Conservation (phyloP, 2,888 invertebrate species). For the Cylloceria caligata region DNA sequence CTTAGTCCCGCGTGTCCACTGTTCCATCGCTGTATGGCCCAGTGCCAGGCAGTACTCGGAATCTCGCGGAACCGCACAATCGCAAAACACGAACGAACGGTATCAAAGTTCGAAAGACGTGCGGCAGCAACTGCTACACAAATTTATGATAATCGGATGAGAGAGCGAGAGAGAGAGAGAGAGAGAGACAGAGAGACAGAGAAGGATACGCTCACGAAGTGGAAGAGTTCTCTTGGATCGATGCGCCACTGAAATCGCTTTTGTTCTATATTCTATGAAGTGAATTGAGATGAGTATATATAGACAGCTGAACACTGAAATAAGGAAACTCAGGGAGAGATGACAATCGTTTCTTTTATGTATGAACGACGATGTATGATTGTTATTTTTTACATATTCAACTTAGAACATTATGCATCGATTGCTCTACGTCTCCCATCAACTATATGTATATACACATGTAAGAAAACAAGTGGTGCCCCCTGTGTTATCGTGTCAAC, state of each 20-base stretch:
- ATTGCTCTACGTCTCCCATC: too few relatives aligned
- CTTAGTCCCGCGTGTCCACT: constrained; percentile 21
- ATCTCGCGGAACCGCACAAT: constrained; percentile 61
- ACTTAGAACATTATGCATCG: background rate
- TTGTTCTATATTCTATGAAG: constrained; percentile 38
- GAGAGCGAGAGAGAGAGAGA: background rate
- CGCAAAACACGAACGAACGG: constrained; percentile 61
- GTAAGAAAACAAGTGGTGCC: background rate
- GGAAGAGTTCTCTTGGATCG: constrained; percentile 38
- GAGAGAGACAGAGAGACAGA: too few relatives aligned
- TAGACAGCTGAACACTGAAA: background rate
- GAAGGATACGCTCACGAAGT: constrained; percentile 27
- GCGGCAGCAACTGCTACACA: constrained; percentile 51
- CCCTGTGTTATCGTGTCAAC: too few relatives aligned
- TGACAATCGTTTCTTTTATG: background rate
- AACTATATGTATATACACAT: too few relatives aligned
- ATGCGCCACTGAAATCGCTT: constrained; percentile 34
- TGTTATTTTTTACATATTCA: background rate
- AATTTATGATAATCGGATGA: constrained; percentile 60
- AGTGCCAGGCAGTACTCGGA: constrained; percentile 61
- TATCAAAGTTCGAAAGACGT: constrained; percentile 66
- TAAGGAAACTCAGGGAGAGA: background rate
- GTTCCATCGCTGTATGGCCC: constrained; percentile 51
- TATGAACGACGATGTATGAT: background rate
- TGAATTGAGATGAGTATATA: background rate